Evolutionary conservation across 2,888 invertebrate genomes (phyloP).

Genomic region (Eupithecia centaureata): DNA sequence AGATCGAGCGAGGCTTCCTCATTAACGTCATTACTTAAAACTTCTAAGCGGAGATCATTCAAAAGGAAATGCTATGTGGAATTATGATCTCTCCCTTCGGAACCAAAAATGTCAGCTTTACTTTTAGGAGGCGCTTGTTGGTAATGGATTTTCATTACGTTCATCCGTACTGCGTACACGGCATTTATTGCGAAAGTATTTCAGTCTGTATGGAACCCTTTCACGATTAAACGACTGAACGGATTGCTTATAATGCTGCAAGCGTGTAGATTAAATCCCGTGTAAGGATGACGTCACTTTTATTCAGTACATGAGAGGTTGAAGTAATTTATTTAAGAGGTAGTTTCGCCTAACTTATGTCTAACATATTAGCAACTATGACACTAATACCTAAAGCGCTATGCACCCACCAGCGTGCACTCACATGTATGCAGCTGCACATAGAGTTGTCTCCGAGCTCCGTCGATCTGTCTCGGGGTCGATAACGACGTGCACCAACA

Average conservation of each 20-base stretch:
- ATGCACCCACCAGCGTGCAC: neutral
- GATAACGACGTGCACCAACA: conserved; percentile 31
- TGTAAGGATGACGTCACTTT: neutral
- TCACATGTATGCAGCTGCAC: conserved; percentile 1
- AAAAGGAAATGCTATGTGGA: conserved; percentile 9
- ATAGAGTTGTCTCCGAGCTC: conserved; percentile 17
- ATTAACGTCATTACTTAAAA: conserved; percentile 28
- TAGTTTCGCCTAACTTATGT: neutral
- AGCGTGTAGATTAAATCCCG: neutral
- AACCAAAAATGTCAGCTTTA: conserved; percentile 5
- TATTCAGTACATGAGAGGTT: neutral
- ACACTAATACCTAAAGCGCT: neutral
- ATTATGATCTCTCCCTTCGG: neutral
- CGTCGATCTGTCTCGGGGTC: conserved; percentile 23
- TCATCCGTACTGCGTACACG: neutral
- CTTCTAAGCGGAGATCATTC: conserved; percentile 15
- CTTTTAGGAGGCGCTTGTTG: conserved; percentile 5
- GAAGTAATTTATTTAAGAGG: neutral
- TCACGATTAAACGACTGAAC: neutral
- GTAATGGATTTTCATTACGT: conserved; percentile 9
- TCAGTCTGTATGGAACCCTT: neutral
- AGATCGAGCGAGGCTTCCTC: conserved; percentile 20
- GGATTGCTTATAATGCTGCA: neutral
- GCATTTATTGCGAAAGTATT: neutral
- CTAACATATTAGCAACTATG: neutral